These are phyloP conservation scores for Arrhopalites spinosus DNA, from an alignment of 2,888 invertebrate genomes.

Conservation along the genomic window DNA sequence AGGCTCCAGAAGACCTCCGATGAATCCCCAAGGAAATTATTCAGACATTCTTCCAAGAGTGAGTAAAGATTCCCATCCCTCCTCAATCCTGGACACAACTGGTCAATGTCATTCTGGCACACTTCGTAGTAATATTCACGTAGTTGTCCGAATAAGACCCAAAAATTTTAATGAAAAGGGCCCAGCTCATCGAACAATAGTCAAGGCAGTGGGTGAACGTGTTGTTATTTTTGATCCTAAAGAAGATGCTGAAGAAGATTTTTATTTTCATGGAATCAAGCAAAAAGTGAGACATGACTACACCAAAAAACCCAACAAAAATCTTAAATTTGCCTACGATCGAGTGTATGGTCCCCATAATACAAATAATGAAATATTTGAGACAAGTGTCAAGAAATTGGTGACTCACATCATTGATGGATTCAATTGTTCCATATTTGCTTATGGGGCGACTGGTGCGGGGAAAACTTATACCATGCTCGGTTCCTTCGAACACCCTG, in stretches of 20 bases:
- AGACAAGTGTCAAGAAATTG: conserved; percentile 76
- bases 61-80: conserved; percentile 9
- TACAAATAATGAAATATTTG: conserved; percentile 77
- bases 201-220: conserved; percentile 76
- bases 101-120: conserved; percentile 1
- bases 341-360: conserved; percentile 74
- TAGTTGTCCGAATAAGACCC: conserved; percentile 83
- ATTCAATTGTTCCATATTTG: conserved; percentile 90
- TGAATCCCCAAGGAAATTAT: conserved; percentile 27
- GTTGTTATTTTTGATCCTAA: conserved; percentile 88
- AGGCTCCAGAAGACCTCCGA: conserved; percentile 1
- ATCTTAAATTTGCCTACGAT: conserved; percentile 85
- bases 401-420: conserved; percentile 78
- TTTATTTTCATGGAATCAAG: conserved; percentile 81
- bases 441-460: conserved; percentile 93
- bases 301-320: conserved; percentile 75
- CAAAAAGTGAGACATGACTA: conserved; percentile 76
- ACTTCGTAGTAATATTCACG: conserved; percentile 67
- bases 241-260: conserved; percentile 73
- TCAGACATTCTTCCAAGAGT: conserved; percentile 19
- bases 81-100: background rate
- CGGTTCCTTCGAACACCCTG: conserved; percentile 75
- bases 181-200: conserved; percentile 64
- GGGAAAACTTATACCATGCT: conserved; percentile 96
- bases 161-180: conserved; percentile 69